Conservation (phyloP, 2,113 vertebrate genomes). For the Meles meles region DNA sequence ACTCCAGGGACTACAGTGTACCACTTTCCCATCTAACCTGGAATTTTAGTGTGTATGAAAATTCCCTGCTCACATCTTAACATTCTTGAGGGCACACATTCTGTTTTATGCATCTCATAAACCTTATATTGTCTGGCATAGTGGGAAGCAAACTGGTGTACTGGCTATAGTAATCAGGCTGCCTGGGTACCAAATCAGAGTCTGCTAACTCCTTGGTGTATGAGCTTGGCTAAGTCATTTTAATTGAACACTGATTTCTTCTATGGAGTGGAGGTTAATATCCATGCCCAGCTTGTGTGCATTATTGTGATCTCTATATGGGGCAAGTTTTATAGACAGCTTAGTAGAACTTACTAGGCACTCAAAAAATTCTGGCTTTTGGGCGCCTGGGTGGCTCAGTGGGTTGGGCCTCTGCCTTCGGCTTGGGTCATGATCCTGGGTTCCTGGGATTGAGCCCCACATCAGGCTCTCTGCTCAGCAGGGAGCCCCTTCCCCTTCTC, state of each 20-base stretch:
- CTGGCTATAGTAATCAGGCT: neutral
- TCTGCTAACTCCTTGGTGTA: neutral
- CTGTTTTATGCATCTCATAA: neutral
- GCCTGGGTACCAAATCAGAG: neutral
- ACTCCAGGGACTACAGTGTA: accelerated
- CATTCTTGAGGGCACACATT: neutral
- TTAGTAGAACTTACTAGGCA: neutral
- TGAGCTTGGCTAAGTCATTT: neutral
- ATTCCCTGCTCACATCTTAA: neutral
- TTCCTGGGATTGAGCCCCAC: too few relatives aligned
- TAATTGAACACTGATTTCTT: neutral
- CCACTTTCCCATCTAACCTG: neutral
- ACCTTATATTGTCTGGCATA: neutral
- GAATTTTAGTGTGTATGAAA: neutral
- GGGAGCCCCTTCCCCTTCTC: too few relatives aligned
- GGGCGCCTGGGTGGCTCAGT: too few relatives aligned
- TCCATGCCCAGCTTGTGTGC: neutral
- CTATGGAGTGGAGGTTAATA: neutral
- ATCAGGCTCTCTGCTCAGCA: too few relatives aligned
- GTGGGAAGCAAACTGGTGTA: neutral
- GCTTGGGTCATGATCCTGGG: too few relatives aligned
- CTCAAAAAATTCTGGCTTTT: neutral
- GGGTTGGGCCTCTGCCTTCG: too few relatives aligned
- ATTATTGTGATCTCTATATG: neutral
- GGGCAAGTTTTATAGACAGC: neutral